A percentile compares a stretch with the other conserved stretches of the same genome.
Conservation (phyloP, 1,140 invertebrate genomes). For the Metaphire vulgaris region DNA sequence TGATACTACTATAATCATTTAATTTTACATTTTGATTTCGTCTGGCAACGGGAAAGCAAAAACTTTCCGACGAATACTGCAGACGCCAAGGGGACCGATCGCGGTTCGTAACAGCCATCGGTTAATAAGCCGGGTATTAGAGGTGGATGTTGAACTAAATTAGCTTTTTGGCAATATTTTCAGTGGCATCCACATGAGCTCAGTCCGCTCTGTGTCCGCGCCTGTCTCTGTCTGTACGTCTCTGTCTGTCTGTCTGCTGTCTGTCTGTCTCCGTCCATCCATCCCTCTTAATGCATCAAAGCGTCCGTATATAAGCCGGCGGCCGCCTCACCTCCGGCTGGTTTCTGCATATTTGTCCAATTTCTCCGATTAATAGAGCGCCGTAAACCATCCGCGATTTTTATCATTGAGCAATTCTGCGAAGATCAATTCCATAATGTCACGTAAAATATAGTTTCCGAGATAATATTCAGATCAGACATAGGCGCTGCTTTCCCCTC, state of each 20-base stretch:
- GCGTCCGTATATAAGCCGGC: not conserved
- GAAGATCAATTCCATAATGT: not conserved
- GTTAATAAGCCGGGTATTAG: too few relatives aligned
- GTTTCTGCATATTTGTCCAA: not conserved
- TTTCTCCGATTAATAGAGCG: not conserved
- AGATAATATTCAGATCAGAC: too few relatives aligned
- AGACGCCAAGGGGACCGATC: too few relatives aligned
- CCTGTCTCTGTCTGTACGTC: not conserved
- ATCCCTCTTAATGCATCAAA: too few relatives aligned
- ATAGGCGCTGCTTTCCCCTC: not conserved
- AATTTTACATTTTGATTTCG: not conserved
- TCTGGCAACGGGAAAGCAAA: not conserved
- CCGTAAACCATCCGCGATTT: not conserved
- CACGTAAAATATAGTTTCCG: too few relatives aligned
- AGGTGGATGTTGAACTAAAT: too few relatives aligned
- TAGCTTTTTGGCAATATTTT: not conserved
- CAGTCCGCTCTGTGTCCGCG: not conserved
- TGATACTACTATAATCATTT: too few relatives aligned
- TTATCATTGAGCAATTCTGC: not conserved
- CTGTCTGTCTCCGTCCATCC: too few relatives aligned
- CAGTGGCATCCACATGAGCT: not conserved
- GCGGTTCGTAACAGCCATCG: too few relatives aligned
- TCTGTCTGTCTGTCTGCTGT: conserved; percentile 1
- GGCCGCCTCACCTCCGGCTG: not conserved
- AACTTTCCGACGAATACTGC: too few relatives aligned